Evolutionary conservation across 2,797 vertebrate species (phyloP).

Genomic region (Epinephelus malabaricus): DNA sequence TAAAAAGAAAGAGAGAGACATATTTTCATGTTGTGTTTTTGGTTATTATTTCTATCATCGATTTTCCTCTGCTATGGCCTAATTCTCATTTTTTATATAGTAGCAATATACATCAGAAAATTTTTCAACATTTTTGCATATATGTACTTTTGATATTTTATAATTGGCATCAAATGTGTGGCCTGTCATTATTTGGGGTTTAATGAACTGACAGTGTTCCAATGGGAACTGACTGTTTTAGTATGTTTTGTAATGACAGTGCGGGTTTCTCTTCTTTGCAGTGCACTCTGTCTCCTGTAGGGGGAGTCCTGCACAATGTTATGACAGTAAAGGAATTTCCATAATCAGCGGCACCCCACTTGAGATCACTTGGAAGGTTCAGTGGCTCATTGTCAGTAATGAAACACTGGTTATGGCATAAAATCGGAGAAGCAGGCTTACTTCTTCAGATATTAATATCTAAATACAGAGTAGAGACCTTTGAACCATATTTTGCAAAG

Average conservation of each 20-base stretch:
- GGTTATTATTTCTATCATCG: not conserved
- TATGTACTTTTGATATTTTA: not conserved
- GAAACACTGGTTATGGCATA: constrained; percentile 19
- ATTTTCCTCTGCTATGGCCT: too few species aligned
- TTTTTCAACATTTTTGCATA: too few species aligned
- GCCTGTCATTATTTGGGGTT: not conserved
- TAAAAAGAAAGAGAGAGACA: not conserved
- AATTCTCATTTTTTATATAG: constrained; percentile 6
- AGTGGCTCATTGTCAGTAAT: constrained; percentile 36
- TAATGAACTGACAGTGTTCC: not conserved
- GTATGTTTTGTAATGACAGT: not conserved
- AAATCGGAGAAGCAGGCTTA: constrained; percentile 18
- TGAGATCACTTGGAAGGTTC: constrained; percentile 15
- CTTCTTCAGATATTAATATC: constrained; percentile 18
- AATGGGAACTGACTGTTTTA: not conserved
- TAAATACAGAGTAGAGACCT: constrained; percentile 21
- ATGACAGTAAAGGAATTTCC: constrained; percentile 29
- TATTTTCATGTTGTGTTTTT: not conserved
- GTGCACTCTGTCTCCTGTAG: constrained; percentile 69
- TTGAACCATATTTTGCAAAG: constrained; percentile 28
- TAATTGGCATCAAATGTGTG: not conserved
- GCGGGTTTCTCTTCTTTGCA: constrained; percentile 15
- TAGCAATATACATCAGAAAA: not conserved
- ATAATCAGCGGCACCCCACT: constrained; percentile 11
- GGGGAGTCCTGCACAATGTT: constrained; percentile 78